Conservation (phyloP, 2,888 invertebrate genomes). For the Agriotes lineatus region DNA sequence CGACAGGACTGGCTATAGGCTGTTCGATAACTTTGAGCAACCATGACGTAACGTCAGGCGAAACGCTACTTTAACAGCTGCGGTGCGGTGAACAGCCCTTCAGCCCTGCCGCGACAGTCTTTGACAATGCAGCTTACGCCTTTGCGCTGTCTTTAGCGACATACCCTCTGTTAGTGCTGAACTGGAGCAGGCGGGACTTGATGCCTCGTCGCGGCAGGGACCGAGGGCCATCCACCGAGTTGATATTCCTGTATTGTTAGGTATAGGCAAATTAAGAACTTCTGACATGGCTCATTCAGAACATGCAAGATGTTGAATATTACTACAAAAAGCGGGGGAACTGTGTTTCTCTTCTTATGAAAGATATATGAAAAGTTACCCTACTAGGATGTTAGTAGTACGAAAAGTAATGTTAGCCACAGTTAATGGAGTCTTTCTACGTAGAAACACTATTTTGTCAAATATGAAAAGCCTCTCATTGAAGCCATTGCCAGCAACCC, state of each 20-base stretch:
- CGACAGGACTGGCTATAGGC: conserved; percentile 68
- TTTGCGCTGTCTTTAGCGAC: conserved; percentile 64
- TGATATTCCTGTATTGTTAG: conserved; percentile 62
- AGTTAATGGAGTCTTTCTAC: no score
- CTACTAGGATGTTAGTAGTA: no score
- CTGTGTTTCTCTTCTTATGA: no score
- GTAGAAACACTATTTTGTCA: no score
- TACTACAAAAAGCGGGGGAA: no score
- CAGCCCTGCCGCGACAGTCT: conserved; percentile 63
- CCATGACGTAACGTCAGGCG: conserved; percentile 32
- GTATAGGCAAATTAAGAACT: neutral
- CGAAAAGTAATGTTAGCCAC: no score
- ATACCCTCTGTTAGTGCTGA: conserved; percentile 91
- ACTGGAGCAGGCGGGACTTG: conserved; percentile 91
- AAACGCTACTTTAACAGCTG: conserved; percentile 41
- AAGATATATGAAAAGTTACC: no score
- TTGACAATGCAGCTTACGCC: conserved; percentile 38
- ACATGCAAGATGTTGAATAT: no score
- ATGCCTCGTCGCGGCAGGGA: conserved; percentile 90
- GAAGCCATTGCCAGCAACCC: no score
- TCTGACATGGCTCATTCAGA: no score
- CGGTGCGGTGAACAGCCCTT: conserved; percentile 59
- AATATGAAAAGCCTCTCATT: no score
- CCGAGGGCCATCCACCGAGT: conserved; percentile 84
- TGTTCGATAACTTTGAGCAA: conserved; percentile 74